Conservation (phyloP, 1,140 invertebrate genomes). For the Nasonia longicornis region DNA sequence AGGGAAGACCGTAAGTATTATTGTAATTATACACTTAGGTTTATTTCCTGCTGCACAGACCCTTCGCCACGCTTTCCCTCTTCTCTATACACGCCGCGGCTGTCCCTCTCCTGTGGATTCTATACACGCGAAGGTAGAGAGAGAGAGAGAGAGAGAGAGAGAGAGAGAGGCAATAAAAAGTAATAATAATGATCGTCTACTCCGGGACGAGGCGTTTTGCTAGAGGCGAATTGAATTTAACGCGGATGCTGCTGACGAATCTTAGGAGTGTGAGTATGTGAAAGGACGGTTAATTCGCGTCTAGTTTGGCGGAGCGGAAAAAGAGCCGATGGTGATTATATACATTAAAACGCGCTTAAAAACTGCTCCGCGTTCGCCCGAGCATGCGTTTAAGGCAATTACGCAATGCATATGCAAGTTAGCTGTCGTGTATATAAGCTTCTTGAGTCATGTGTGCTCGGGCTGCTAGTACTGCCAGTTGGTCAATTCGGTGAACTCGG, state of each 20-base stretch:
- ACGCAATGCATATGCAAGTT: background rate
- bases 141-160: too few relatives aligned
- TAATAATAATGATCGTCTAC: conserved; percentile 60
- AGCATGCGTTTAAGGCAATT: background rate
- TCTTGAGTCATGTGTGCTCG: background rate
- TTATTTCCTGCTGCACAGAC: conserved; percentile 63
- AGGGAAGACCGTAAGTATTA: conserved; percentile 64
- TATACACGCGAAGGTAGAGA: conserved; percentile 38
- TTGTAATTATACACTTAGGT: conserved; percentile 70
- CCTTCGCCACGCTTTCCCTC: conserved; percentile 50
- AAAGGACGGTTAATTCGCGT: too few relatives aligned
- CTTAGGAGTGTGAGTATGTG: too few relatives aligned
- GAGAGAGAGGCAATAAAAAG: conserved; percentile 62
- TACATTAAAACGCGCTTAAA: background rate
- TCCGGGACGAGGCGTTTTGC: background rate
- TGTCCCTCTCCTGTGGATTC: background rate
- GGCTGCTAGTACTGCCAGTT: background rate
- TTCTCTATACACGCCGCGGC: background rate
- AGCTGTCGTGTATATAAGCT: background rate
- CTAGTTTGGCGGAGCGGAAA: background rate
- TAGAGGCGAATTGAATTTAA: background rate
- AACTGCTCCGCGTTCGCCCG: background rate
- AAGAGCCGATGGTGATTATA: background rate
- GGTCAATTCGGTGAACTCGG: too few relatives aligned
- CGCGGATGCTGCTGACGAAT: too few relatives aligned